Conservation (phyloP, 2,888 invertebrate genomes). For the Spilosoma lubricipeda region DNA sequence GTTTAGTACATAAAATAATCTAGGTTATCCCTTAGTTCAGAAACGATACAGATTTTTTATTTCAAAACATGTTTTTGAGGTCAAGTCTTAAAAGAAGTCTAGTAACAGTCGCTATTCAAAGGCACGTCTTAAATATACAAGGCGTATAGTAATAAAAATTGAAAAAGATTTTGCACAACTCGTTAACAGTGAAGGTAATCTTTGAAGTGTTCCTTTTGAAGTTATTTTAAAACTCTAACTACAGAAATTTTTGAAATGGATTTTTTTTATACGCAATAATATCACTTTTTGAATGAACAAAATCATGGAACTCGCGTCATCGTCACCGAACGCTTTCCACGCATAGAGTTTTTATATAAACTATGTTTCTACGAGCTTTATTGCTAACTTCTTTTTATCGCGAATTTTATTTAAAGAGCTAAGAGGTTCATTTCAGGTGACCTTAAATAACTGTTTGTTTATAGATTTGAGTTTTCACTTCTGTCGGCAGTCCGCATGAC, state of each 20-base stretch:
- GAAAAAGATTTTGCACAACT: neutral
- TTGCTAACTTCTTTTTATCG: too few species aligned
- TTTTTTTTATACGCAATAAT: too few species aligned
- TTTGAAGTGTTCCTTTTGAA: neutral
- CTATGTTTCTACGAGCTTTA: too few species aligned
- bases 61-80: conserved; percentile 15
- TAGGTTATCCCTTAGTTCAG: neutral
- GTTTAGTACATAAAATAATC: conserved; percentile 1
- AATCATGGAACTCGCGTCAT: too few species aligned
- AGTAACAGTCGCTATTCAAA: conserved; percentile 8
- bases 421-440: too few species aligned
- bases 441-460: too few species aligned
- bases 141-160: neutral
- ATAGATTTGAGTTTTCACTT: too few species aligned
- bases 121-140: neutral
- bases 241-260: neutral
- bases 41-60: conserved; percentile 8
- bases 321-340: too few species aligned
- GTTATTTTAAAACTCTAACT: neutral
- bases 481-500: too few species aligned
- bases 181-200: neutral
- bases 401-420: too few species aligned
- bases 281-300: too few species aligned
- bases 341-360: too few species aligned
- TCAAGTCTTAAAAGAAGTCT: conserved; percentile 3